Percentiles rank a stretch among this genome's conserved stretches.
phyloP scores from a whole-genome alignment of 2,888 invertebrate genomes.

The Platycheirus albimanus region DNA sequence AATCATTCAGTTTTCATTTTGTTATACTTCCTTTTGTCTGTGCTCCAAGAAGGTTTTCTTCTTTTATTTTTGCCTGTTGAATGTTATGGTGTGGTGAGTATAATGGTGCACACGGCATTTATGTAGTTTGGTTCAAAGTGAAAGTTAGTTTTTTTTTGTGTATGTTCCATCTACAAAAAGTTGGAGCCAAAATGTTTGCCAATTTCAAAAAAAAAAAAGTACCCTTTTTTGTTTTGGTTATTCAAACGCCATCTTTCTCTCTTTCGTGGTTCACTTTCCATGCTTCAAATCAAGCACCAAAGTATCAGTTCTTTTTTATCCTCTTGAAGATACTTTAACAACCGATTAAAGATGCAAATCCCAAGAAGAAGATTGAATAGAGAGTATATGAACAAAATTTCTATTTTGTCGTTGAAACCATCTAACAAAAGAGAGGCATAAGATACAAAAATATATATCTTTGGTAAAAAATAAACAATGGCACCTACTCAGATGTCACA shows the following conservation, averaged over 20 bases:
- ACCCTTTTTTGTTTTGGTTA: not conserved
- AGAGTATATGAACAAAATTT: slow-evolving; percentile 60
- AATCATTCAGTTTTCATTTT: slow-evolving; percentile 38
- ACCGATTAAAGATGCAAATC: slow-evolving; percentile 13
- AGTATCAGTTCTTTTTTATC: slow-evolving; percentile 13
- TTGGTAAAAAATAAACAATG: slow-evolving; percentile 46
- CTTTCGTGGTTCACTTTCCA: slow-evolving; percentile 58
- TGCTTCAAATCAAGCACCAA: slow-evolving; percentile 23
- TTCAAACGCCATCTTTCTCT: slow-evolving; percentile 50
- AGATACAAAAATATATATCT: slow-evolving; percentile 34
- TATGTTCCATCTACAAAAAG: not conserved
- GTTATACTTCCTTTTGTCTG: slow-evolving; percentile 35
- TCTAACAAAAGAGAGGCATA: slow-evolving; percentile 17
- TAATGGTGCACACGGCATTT: slow-evolving; percentile 40
- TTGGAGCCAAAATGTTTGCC: slow-evolving; percentile 9
- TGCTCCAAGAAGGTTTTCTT: slow-evolving; percentile 12
- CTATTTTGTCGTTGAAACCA: slow-evolving; percentile 55
- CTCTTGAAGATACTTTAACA: slow-evolving; percentile 22
- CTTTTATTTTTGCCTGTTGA: slow-evolving; percentile 12
- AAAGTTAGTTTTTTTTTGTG: slow-evolving; percentile 44
- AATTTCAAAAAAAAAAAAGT: slow-evolving; percentile 3
- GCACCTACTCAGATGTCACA: slow-evolving; percentile 69
- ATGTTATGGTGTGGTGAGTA: slow-evolving; percentile 30
- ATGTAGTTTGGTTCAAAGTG: slow-evolving; percentile 56
- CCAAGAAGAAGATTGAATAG: slow-evolving; percentile 38